A percentile compares a stretch with the other conserved stretches of the same genome.
phyloP scores from a whole-genome alignment of 2,113 vertebrate species.

The Microtus richardsoni region DNA sequence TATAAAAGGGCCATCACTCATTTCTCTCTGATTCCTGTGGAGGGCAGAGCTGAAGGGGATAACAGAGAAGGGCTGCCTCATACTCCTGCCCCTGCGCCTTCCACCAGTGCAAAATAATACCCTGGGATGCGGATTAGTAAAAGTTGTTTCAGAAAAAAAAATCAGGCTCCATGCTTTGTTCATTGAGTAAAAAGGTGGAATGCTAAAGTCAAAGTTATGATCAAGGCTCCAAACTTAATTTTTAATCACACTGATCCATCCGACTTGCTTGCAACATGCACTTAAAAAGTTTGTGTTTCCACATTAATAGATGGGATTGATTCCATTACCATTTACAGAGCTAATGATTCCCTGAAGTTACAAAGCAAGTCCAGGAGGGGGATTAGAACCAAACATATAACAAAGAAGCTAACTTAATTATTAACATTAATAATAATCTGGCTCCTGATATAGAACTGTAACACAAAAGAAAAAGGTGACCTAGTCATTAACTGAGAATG shows the following conservation, averaged over 20 bases:
- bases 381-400: conserved; percentile 15
- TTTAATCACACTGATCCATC: background rate
- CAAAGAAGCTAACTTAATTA: conserved; percentile 1
- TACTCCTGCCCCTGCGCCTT: background rate
- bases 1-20: too few relatives aligned
- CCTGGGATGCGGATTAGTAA: background rate
- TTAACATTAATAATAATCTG: background rate
- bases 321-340: background rate
- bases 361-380: background rate
- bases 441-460: background rate
- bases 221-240: background rate
- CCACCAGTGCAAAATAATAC: background rate
- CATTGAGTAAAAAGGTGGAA: background rate
- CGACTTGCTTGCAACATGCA: background rate
- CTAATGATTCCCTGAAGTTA: background rate
- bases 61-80: background rate
- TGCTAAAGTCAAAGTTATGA: background rate
- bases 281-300: background rate
- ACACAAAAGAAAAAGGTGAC: background rate
- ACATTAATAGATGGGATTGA: background rate
- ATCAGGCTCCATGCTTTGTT: background rate
- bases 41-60: background rate
- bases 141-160: background rate
- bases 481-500: background rate
- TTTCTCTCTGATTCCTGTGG: background rate